Evolutionary conservation across 2,113 vertebrate species (phyloP), one percentile per base, ranked within the genome.

Genomic region (Nothocercus julius): DNA sequence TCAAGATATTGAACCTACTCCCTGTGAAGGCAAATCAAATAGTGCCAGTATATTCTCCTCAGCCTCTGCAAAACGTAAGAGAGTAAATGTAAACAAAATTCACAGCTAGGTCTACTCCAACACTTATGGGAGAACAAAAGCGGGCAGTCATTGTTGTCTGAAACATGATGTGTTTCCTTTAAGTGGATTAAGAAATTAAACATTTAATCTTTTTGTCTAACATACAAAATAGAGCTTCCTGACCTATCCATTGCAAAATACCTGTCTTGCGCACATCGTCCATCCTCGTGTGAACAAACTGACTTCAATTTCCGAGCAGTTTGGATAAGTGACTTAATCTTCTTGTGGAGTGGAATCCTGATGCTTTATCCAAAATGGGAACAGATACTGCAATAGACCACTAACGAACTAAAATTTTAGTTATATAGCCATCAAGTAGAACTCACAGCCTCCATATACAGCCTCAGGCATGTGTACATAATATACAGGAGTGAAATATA

Each of bases 221-320:
- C 73, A 47, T 28, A 45, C 66, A 56, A 81, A 70, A 25, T n/a
- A 34, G 77, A 11, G 32, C 92, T 95, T 96, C 93, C 94, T 93
- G 90, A 64, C 66, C 62, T 84, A 83, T 86, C 73, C 47, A 21
- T 13, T 86, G n/a, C 66, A 76, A 94, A 95, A 70, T 86, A 68
- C 73, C 85, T 78, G 11, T 82, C 73, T 89, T 68, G 22, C 53
- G 86, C 90, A 94, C 89, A 30, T 93, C 81, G 81, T 95, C 56
- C 8, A 22, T 92, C 83, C 87, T 82, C 7, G 6, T 21, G 34
- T 0, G 19, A 75, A 64, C 15, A 53, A 72, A 56, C 9, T 18
- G 38, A 36, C 51, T 94, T 40, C 5, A 16, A 34, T 75, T 90
- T 88, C 77, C 81, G 45, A 78, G 64, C 61, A 61, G 28, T 83